phyloP scores from a whole-genome alignment of 2,888 invertebrate species.

The Tortrix viridana region DNA sequence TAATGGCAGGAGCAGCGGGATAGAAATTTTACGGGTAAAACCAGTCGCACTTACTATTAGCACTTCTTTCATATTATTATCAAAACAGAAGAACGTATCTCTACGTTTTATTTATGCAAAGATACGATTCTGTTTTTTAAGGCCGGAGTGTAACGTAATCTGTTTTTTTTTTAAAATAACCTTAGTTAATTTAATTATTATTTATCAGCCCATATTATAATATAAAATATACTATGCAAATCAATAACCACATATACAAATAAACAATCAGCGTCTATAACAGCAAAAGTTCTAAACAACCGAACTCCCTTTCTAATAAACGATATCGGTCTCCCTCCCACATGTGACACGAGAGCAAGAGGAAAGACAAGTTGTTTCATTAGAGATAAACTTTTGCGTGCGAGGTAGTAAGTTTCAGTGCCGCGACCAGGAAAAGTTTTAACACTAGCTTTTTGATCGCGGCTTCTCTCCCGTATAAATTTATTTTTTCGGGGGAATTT shows the following conservation, averaged over 20 bases:
- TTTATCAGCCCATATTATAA: no score
- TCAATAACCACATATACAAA: background rate
- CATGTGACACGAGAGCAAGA: slow-evolving; percentile 3
- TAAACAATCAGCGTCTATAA: slow-evolving; percentile 3
- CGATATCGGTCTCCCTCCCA: slow-evolving; percentile 15
- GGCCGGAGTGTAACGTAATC: no score
- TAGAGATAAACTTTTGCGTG: slow-evolving; percentile 24
- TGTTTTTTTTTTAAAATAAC: no score
- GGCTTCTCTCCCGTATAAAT: background rate
- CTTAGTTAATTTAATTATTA: no score
- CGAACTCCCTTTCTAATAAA: slow-evolving; percentile 15
- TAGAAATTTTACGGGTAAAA: no score
- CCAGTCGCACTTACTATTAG: no score
- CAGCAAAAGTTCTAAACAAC: slow-evolving; percentile 4
- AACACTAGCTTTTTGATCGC: background rate
- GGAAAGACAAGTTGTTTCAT: slow-evolving; percentile 9
- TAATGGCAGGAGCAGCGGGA: no score
- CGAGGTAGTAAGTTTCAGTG: slow-evolving; percentile 18
- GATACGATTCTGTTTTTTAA: no score
- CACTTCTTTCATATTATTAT: no score
- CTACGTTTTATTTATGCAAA: no score
- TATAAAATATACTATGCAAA: background rate
- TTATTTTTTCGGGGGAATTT: no score
- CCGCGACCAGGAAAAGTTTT: background rate
- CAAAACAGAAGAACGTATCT: no score